Evolutionary conservation across 1,140 invertebrate species (phyloP), one percentile per base, ranked within the genome.

Genomic region (Nixonia krombeini): DNA sequence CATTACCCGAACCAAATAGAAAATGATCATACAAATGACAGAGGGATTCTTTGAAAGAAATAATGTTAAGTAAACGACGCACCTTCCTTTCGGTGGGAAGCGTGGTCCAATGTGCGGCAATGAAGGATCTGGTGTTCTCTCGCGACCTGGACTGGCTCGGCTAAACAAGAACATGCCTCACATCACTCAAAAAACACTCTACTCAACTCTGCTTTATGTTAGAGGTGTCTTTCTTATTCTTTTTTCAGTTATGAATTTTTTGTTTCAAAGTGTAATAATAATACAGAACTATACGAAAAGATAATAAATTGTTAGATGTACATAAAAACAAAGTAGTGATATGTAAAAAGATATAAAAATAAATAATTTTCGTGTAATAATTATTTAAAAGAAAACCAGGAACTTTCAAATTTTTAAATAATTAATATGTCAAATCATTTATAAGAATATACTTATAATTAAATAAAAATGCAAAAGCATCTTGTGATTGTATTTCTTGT

Each of bases 51-150:
- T 21, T 21, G 6, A 21, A 6, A 21, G 21, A 21, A 3, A 21
- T 21, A 21, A 21, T 3, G 6, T 21, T 2, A 21, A 21, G 21
- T 21, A 13, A 45, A 51, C 67, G 61, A 82, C 87, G 85, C 87
- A 91, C 89, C 90, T 91, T 88, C 90, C 91, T 88, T 89, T 90
- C 38, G 92, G 88, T 86, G 92, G 91, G 87, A 96, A 96, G 80
- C 93, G 86, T 47, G 94, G 94, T 66, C 93, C 94, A 85, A 93
- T 92, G 87, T 95, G 93, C 62, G 92, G 93, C 84, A 93, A 89
- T 71, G 90, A 87, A 82, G 90, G 89, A 82, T 94, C 92, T 69
- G 91, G 92, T 61, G 87, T 88, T 78, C 88, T 89, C 82, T 96
- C 93, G 75, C 92, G 90, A 72, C 91, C 91, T 64, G 93, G 92